Evolutionary conservation across 2,797 vertebrate species (phyloP).

Genomic region (Lindbergichthys nudifrons): DNA sequence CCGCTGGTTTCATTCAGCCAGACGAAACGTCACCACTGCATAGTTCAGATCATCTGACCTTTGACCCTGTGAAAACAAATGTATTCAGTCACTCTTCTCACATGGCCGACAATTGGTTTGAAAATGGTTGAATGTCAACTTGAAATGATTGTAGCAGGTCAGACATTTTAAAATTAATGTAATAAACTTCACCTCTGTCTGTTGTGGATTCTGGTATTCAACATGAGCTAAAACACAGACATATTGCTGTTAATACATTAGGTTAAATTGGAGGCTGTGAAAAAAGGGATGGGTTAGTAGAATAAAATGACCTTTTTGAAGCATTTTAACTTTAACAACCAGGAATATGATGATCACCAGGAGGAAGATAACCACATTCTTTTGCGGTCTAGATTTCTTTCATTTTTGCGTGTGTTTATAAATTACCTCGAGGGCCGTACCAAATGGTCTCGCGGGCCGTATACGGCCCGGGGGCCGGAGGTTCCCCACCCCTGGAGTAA

Average conservation of each 20-base stretch:
- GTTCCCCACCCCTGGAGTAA: no score
- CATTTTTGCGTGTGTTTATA: no score
- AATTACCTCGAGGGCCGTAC: no score
- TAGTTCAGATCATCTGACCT: slow-evolving; percentile 38
- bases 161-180: no score
- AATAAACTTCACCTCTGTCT: slow-evolving; percentile 4
- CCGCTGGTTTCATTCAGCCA: neutral
- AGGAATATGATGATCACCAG: neutral
- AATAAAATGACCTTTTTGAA: slow-evolving; percentile 23
- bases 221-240: slow-evolving; percentile 6
- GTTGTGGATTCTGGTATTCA: neutral
- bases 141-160: neutral
- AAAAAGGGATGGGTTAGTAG: neutral
- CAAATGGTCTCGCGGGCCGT: no score
- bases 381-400: no score
- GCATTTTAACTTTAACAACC: neutral
- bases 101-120: no score
- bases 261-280: neutral
- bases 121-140: no score
- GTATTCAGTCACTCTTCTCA: neutral
- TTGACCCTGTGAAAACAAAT: neutral
- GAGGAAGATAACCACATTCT: slow-evolving; percentile 1
- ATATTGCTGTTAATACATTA: neutral
- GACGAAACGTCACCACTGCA: slow-evolving; percentile 32
- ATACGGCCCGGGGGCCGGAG: no score